Conservation (phyloP, 1,140 invertebrate species). For the Condylostylus longicornis region DNA sequence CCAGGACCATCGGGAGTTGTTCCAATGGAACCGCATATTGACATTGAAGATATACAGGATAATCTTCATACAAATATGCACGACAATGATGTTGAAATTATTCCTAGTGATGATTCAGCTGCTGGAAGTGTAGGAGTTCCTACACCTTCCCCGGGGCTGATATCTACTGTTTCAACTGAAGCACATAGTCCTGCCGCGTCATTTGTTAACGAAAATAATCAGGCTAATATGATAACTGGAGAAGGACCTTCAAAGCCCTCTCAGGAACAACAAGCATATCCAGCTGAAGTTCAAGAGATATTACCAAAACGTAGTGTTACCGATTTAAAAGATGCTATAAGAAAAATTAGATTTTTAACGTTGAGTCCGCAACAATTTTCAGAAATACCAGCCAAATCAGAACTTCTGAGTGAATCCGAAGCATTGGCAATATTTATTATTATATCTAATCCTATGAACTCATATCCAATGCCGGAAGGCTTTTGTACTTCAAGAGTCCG, state of each 20-base stretch:
- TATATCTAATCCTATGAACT: conserved; percentile 45
- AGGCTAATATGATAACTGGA: too few species aligned
- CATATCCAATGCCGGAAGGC: conserved; percentile 49
- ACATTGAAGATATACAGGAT: neutral
- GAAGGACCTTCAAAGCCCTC: conserved; percentile 15
- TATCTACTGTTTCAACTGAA: conserved; percentile 3
- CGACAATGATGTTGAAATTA: conserved; percentile 15
- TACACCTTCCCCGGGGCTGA: conserved; percentile 7
- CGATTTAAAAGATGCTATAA: conserved; percentile 34
- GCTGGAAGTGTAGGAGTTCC: conserved; percentile 18
- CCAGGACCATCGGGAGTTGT: neutral
- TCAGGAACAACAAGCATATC: conserved; percentile 17
- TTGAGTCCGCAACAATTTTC: conserved; percentile 65
- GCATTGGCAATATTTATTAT: conserved; percentile 69
- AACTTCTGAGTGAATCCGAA: conserved; percentile 54
- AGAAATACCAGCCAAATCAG: conserved; percentile 54
- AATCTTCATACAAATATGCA: neutral
- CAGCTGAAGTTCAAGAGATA: conserved; percentile 23
- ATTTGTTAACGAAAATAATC: too few species aligned
- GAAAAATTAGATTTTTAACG: conserved; percentile 58
- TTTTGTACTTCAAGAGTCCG: conserved; percentile 39
- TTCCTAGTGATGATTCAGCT: conserved; percentile 19
- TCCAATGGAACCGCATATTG: neutral
- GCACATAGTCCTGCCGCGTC: neutral
- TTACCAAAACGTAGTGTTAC: conserved; percentile 18